Base-by-base conservation (phyloP, 2,797 vertebrate species). In the Rhynchonycteris naso region DNA sequence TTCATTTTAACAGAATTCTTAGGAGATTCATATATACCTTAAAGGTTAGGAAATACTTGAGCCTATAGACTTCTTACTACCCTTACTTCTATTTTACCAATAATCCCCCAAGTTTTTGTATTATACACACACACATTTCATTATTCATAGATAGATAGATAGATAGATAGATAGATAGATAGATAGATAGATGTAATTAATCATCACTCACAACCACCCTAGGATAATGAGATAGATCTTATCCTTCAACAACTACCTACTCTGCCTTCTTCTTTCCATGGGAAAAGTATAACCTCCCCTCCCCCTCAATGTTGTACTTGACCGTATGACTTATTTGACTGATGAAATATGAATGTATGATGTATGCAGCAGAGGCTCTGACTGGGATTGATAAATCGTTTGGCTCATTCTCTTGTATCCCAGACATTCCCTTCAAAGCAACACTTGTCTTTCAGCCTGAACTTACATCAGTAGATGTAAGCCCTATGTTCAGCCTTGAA, bases 1-100 rank as follows among this genome's bases (percentile, higher is more conserved):
- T 66, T 93, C 69, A 80, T 81, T 93, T 85, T 81, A 76, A 75
- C 18, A 72, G 87, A n/a, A 68, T 66, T 85, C 26, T n/a, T n/a
- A 28, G 18, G 35, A 92, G 30, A 80, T 61, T 52, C 33, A 8
- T 22, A 9, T 59, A 3, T 65, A 92, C 8, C 28, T 78, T 68
- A 54, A 72, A 85, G 2, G 50, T 78, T 63, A 86, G 50, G 56
- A 92, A 80, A 22, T 21, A 61, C 16, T 66, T 28, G 6, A 76
- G 26, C 30, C 85, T 87, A 84, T 24, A 94, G 93, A 47, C 2
- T 43, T 54, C 59, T 75, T 95, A 72, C 78, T 78, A 14, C 12
- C 28, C 28, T 74, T 69, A 38, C 15, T 71, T 78, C 24, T 72
- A 10, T 56, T 84, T 92, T n/a, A 58, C 38, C 80, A 90, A 83